Evolutionary conservation across 2,797 vertebrate genomes (phyloP).

Genomic region (Eulemur mongoz): DNA sequence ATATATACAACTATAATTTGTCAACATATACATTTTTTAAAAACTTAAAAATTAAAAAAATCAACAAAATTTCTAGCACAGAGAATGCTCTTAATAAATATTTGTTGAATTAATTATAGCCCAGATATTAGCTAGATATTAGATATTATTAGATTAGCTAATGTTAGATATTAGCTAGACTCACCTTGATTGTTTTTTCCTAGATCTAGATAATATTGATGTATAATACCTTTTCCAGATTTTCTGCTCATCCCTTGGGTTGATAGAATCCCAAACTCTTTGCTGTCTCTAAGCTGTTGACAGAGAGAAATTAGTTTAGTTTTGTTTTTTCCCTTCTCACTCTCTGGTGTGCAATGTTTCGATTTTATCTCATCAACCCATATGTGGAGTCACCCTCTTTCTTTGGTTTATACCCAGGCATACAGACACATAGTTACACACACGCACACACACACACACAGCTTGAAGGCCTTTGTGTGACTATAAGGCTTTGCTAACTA

Average conservation of each 20-base stretch:
- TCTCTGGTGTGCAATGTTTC: neutral
- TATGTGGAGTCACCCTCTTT: neutral
- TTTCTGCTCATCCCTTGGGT: neutral
- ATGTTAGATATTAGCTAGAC: neutral
- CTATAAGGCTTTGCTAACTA: neutral
- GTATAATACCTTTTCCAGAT: neutral
- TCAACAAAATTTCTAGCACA: constrained; percentile 7
- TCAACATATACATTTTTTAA: no score
- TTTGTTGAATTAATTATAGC: neutral
- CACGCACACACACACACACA: neutral
- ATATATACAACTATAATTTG: no score
- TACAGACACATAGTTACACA: neutral
- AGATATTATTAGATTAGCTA: no score
- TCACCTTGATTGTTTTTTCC: neutral
- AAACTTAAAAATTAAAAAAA: neutral
- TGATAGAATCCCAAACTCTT: neutral
- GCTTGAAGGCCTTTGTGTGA: neutral
- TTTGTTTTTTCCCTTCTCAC: neutral
- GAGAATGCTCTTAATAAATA: neutral
- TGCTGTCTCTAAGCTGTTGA: neutral
- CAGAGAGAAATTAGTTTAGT: neutral
- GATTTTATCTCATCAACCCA: neutral
- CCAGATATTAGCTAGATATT: neutral
- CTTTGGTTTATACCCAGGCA: neutral
- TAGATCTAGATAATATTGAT: neutral